Evolutionary conservation across 2,888 invertebrate species (phyloP), one percentile per base, ranked within the genome.

Genomic region (Pyrrhia umbra): DNA sequence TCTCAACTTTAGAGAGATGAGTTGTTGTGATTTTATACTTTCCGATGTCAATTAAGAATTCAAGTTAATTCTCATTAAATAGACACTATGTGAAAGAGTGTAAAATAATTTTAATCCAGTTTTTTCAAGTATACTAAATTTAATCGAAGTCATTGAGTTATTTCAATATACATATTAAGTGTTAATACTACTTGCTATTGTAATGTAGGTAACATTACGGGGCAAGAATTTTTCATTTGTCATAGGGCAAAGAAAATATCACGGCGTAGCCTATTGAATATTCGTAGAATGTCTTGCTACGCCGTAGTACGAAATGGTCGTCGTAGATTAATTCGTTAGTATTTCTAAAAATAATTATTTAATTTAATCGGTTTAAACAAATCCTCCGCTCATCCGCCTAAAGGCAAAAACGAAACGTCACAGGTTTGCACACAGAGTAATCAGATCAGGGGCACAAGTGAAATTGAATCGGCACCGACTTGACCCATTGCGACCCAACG

Each of bases 401-500:
- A 66, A 63, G 72, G 64, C 72, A 63, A 58, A 68, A 80, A 65
- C 75, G 75, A 81, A 86, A 84, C 85, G 86, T 88, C 89, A 91
- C 86, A 83, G 87, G 84, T 84, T 81, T 87, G 89, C 88, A 90
- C 85, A 85, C 75, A 87, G 83, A 79, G 83, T 93, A 93, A 94
- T 92, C 92, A 92, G 92, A 94, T 94, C 89, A 90, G 83, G 86
- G 70, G 86, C 73, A 88, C 90, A 90, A 92, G 90, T 88, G 86
- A 92, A 92, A 94, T 94, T 93, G 89, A 92, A 94, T 94, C 90
- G 91, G 90, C 89, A 90, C 82, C 80, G 84, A 88, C 83, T 91
- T 93, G 93, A 93, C 93, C 93, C 88, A 88, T 84, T 86, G 85
- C 34, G 6, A 34, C 0, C 6, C 20, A 13, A 43, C 39, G 18